Conservation (phyloP, 2,113 vertebrate genomes). For the Macrotis lagotis region DNA sequence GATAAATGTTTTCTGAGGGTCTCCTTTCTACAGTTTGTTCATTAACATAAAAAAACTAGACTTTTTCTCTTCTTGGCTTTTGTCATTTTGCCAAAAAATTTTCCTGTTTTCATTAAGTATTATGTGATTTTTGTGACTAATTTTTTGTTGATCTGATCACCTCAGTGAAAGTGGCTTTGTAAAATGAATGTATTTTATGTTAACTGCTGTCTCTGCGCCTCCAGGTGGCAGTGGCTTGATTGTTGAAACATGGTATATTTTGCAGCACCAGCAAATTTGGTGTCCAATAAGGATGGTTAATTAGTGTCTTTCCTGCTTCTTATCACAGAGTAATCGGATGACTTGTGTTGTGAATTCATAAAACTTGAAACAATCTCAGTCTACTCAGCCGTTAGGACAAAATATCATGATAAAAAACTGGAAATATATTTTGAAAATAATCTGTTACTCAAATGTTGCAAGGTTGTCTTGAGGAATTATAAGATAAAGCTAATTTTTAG, state of each 20-base stretch:
- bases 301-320: neutral
- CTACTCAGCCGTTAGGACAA: neutral
- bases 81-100: neutral
- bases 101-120: neutral
- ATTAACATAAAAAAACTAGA: neutral
- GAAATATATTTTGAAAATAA: neutral
- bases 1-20: neutral
- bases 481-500: neutral
- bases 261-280: constrained; percentile 13
- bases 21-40: neutral
- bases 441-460: neutral
- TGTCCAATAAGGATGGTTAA: neutral
- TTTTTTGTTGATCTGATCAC: neutral
- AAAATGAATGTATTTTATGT: constrained; percentile 8
- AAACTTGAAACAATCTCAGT: neutral
- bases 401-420: neutral
- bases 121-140: neutral
- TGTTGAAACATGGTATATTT: constrained; percentile 15
- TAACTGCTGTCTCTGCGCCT: constrained; percentile 56
- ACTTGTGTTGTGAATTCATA: neutral
- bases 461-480: neutral
- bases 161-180: constrained; percentile 10
- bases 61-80: neutral
- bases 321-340: neutral
- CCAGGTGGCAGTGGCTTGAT: constrained; percentile 70